Evolutionary conservation across 2,888 invertebrate genomes (phyloP), one percentile per base, ranked within the genome.

Genomic region (Zygogramma bicolorata): DNA sequence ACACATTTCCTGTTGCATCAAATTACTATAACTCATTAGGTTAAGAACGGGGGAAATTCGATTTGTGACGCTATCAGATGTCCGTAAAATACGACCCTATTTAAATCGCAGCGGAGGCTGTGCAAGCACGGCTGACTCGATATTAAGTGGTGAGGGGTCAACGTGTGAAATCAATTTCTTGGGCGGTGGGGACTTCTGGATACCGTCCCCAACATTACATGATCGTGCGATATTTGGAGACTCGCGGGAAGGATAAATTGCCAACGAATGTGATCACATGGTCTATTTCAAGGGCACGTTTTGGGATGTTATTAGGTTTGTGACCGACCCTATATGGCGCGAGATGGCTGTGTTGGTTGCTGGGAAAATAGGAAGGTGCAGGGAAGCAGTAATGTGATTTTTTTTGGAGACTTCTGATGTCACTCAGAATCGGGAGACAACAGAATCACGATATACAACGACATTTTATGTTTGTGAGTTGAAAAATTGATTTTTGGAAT

Each of bases 1-100:
- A 53, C 27, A 53, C 70, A 71, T 82, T 81, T 81, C 81, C 81
- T 74, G 77, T 74, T 73, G 85, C 82, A 84, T 84, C 82, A 81
- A 84, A 85, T 85, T 82, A 84, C 84, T 81, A 85, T 85, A 84
- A 85, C 83, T 85, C 85, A 84, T 85, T 84, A 84, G 81, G 71
- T 74, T 80, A 78, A 78, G 81, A 80, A 76, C 73, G 71, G 34
- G 60, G 78, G 80, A 77, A 82, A 83, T 82, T 84, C 84, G 83
- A 84, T 84, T 84, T 83, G 81, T 81, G 81, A 81, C 82, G 81
- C 79, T 83, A 83, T 81, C 81, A 73, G 80, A 81, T 79, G 78
- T 67, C 65, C 74, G 65, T 79, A 68, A 78, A 77, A 75, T 78
- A 78, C 63, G 63, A 46, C 27, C 46, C 63, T 63, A 63, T 63